phyloP scores from a whole-genome alignment of 30 jellyfish, hydroid and myxozoan species.

The Aurelia coerulea region DNA sequence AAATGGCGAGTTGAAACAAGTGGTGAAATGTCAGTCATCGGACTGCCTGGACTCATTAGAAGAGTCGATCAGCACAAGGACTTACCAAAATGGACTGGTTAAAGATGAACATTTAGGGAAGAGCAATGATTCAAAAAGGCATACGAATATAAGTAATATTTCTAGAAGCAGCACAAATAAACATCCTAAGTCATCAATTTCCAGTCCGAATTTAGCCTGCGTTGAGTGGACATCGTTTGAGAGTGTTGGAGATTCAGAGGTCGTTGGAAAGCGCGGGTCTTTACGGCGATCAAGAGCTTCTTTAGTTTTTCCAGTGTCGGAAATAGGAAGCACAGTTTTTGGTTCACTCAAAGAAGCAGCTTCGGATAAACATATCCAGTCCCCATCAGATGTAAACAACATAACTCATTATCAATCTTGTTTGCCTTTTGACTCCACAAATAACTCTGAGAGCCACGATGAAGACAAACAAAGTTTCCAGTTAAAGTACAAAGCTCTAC shows the following conservation, averaged over 20 bases:
- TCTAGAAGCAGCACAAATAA: background rate
- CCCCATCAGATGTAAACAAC: slow-evolving; percentile 10
- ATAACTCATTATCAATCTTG: background rate
- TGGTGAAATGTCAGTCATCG: slow-evolving; percentile 11
- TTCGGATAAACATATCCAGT: background rate
- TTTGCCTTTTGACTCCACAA: slow-evolving; percentile 34
- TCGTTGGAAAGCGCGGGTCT: slow-evolving; percentile 43
- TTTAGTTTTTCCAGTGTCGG: slow-evolving; percentile 71
- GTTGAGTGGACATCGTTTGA: slow-evolving; percentile 61
- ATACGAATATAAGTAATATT: background rate
- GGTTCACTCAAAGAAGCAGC: slow-evolving; percentile 11
- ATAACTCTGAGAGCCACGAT: background rate
- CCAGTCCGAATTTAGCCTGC: slow-evolving; percentile 56
- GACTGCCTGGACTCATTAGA: slow-evolving; percentile 5
- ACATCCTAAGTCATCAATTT: slow-evolving; percentile 8
- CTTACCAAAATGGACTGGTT: background rate
- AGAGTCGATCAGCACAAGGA: background rate
- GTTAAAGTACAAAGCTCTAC: background rate
- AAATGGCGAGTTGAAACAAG: slow-evolving; percentile 1
- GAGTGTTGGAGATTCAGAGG: slow-evolving; percentile 34
- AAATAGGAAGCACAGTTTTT: slow-evolving; percentile 21
- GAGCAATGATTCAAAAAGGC: background rate
- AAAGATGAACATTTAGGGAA: background rate
- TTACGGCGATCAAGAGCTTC: slow-evolving; percentile 89
- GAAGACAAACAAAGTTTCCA: background rate